A percentile compares a stretch with the other conserved stretches of the same genome.
phyloP scores from a whole-genome alignment of 2,888 invertebrate genomes.

The Sinohyriopsis cumingii region DNA sequence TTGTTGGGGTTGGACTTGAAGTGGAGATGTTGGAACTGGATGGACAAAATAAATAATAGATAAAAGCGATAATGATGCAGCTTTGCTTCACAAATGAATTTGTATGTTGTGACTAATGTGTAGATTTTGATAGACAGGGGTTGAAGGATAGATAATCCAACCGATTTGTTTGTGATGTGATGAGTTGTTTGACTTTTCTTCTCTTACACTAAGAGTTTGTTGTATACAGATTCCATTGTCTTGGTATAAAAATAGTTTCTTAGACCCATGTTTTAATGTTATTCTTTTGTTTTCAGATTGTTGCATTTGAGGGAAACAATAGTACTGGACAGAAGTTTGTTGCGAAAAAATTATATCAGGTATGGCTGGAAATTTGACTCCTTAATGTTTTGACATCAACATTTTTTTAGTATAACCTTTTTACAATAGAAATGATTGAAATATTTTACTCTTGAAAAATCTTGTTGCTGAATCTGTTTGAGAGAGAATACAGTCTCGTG shows the following conservation, averaged over 20 bases:
- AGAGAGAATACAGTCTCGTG: no score
- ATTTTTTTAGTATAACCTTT: neutral
- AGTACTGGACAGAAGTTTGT: constrained; percentile 81
- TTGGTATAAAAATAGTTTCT: neutral
- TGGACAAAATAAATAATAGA: no score
- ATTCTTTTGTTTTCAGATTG: constrained; percentile 71
- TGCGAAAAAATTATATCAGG: constrained; percentile 79
- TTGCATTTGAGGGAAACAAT: constrained; percentile 83
- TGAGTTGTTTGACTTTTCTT: no score
- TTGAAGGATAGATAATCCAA: no score
- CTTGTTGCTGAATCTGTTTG: no score
- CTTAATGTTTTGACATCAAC: neutral
- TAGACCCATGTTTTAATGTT: neutral
- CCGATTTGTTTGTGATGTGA: no score
- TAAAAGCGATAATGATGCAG: no score
- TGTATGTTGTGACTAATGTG: no score
- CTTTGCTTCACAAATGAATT: no score
- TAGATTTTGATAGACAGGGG: no score
- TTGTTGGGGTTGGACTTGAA: no score
- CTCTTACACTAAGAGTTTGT: neutral
- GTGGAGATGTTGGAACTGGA: no score
- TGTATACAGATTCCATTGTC: neutral
- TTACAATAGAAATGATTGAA: neutral
- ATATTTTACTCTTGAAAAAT: neutral
- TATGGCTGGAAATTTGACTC: constrained; percentile 24